Conservation (phyloP, 2,113 vertebrate genomes). For the Motacilla tschutschensis region DNA sequence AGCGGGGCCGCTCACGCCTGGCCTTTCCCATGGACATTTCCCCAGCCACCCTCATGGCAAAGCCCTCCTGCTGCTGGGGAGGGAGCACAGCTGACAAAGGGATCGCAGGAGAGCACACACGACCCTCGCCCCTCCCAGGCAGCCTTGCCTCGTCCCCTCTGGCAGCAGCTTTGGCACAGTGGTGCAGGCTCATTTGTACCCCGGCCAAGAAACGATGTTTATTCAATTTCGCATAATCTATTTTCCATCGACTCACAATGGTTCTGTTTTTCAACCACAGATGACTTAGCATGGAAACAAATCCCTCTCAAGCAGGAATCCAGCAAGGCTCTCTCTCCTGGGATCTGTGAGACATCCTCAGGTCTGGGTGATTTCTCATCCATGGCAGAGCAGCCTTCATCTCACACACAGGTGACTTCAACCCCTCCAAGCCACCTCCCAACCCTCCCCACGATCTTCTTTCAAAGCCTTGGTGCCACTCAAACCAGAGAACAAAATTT, state of each 20-base stretch:
- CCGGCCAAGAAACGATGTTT: slow-evolving; percentile 34
- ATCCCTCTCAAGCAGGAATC: not conserved
- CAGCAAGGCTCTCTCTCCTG: not conserved
- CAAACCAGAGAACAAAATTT: not conserved
- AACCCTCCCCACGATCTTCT: not conserved
- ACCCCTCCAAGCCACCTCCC: not conserved
- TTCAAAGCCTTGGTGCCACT: not conserved
- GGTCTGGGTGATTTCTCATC: not conserved
- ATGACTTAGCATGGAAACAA: slow-evolving; percentile 42
- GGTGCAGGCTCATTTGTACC: not conserved
- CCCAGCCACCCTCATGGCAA: not conserved
- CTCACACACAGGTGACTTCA: not conserved
- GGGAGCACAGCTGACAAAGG: not conserved
- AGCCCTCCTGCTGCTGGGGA: not conserved
- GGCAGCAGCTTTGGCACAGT: not conserved
- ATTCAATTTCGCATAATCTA: slow-evolving; percentile 49
- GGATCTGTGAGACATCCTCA: not conserved
- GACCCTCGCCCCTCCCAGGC: not conserved
- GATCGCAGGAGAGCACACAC: not conserved
- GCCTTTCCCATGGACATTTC: not conserved
- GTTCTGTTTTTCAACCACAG: slow-evolving; percentile 44
- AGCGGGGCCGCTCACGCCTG: accelerated
- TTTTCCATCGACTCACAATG: slow-evolving; percentile 53
- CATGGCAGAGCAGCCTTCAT: not conserved
- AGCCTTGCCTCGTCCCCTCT: not conserved